Evolutionary conservation across 1,140 invertebrate genomes (phyloP), one percentile per base, ranked within the genome.

Genomic region (Aphelenchoides avenae): DNA sequence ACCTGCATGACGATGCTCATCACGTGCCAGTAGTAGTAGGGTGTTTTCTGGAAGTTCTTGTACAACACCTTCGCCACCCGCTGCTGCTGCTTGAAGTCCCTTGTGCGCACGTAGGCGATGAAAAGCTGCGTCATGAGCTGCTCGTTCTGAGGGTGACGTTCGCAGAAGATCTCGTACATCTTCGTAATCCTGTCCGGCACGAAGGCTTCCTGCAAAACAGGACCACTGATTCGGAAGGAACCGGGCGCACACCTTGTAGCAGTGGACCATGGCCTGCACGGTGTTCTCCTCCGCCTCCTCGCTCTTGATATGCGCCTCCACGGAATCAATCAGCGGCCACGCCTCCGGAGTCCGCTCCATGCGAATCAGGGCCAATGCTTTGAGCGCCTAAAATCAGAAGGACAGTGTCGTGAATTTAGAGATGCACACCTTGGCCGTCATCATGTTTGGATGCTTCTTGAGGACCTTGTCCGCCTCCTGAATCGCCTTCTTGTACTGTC

Each of bases 1-100:
- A 88, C 88, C 82, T 93, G 90, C 82, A 95, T 86, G 15, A 94
- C 86, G 73, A 91, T 85, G 77, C 89, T 93, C 87, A 94, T 94
- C 13, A 95, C 86, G 52, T 87, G 87, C 93, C 92, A 97, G 78
- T 93, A 94, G 76, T 92, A 94, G 78, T 96, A 97, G 0, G 90
- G 91, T 78, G 90, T 93, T 78, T 94, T 95, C 26, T 88, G 86
- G 75, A 86, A 86, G 27, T 89, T 79, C 80, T 91, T 93, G 75
- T 91, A 94, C 3, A 97, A 81, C 20, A 84, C 82, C 81, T 94
- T 84, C 1, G 92, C 92, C 6, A 86, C 86, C 56, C 86, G 83
- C 71, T 95, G 89, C 75, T 96, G 92, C 26, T 88, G 86, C 73
- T 89, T 89, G 70, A 88, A 91, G 79, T 95, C 86, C 6, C 85